A percentile compares a stretch with the other conserved stretches of the same genome.
Conservation (phyloP, 2,113 vertebrate species). For the Gnathonemus echidnorhynchus region DNA sequence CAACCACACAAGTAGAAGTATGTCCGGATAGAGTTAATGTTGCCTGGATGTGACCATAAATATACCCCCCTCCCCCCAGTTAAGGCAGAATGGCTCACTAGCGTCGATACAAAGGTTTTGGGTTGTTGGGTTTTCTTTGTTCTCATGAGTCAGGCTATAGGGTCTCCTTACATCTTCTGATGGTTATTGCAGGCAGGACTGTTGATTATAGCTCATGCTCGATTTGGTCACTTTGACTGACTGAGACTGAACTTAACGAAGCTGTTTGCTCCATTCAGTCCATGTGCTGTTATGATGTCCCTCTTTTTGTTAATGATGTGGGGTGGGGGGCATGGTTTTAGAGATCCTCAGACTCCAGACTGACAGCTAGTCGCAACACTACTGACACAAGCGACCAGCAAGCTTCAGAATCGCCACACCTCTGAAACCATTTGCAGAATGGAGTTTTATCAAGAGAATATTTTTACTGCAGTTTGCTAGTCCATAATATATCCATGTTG, state of each 20-base stretch:
- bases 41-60: neutral
- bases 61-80: neutral
- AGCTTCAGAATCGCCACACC: neutral
- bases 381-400: neutral
- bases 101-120: neutral
- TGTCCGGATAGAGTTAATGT: neutral
- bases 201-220: neutral
- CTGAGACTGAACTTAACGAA: neutral
- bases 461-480: neutral
- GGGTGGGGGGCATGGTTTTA: neutral
- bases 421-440: neutral
- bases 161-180: neutral
- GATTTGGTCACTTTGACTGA: neutral
- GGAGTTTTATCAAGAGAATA: neutral
- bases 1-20: neutral
- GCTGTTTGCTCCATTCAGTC: neutral
- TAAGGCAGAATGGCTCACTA: neutral
- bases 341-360: neutral
- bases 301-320: neutral
- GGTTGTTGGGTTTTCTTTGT: neutral
- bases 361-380: constrained; percentile 9
- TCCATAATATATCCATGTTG: neutral
- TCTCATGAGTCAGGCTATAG: neutral
- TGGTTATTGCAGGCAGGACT: neutral
- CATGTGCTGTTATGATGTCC: neutral